phyloP scores from a whole-genome alignment of 2,888 invertebrate species.

The Venustoraphidia nigricollis region DNA sequence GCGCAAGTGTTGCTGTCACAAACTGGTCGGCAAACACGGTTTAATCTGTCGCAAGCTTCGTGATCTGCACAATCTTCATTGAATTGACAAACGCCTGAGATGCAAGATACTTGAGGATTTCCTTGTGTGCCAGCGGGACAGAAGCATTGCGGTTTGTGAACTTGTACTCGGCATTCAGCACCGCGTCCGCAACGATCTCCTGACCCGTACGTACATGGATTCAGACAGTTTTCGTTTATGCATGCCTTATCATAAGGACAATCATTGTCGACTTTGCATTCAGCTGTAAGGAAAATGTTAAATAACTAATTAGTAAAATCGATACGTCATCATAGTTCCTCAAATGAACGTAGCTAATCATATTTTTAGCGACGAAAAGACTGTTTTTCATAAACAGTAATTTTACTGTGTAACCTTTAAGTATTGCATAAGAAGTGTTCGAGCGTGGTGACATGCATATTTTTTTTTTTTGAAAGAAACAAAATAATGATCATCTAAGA shows the following conservation, averaged over 20 bases:
- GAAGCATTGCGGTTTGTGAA: slow-evolving; percentile 64
- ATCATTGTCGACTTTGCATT: slow-evolving; percentile 61
- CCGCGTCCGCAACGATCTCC: slow-evolving; percentile 59
- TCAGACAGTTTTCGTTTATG: slow-evolving; percentile 60
- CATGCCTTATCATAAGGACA: slow-evolving; percentile 78
- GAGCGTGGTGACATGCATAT: no score
- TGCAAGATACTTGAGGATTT: slow-evolving; percentile 65
- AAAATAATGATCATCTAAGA: no score
- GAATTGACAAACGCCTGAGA: slow-evolving; percentile 70
- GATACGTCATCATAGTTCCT: no score
- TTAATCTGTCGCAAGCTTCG: slow-evolving; percentile 71
- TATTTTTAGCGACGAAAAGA: no score
- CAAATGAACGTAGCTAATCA: no score
- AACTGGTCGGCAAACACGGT: slow-evolving; percentile 66
- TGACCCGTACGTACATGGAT: slow-evolving; percentile 51
- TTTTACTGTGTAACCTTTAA: no score
- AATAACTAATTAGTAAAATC: background rate
- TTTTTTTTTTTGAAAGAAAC: no score
- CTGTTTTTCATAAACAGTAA: no score
- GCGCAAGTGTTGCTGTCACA: slow-evolving; percentile 75
- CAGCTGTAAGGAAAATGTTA: slow-evolving; percentile 39
- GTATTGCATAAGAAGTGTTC: no score
- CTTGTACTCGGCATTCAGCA: slow-evolving; percentile 57
- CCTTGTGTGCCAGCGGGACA: slow-evolving; percentile 79
- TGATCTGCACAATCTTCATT: slow-evolving; percentile 78